Evolutionary conservation across 2,797 vertebrate species (phyloP).

Genomic region (Lithobates pipiens): DNA sequence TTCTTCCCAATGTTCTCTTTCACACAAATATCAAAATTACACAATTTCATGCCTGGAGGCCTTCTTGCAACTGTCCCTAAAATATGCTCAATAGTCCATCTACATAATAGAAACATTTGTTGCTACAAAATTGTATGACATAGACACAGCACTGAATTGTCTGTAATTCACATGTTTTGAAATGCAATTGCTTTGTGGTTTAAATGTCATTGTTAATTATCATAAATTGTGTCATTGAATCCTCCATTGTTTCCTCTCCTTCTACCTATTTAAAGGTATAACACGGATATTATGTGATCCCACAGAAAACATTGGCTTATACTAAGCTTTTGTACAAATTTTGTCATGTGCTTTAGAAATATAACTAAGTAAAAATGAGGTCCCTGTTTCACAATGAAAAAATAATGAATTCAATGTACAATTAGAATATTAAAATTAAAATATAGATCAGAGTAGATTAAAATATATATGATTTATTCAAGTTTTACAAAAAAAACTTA

Average conservation of each 20-base stretch:
- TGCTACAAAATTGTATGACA: conserved; percentile 24
- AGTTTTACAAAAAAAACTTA: no score
- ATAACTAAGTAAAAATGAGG: background rate
- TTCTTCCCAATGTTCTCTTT: conserved; percentile 62
- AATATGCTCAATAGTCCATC: conserved; percentile 25
- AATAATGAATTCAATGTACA: background rate
- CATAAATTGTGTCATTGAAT: background rate
- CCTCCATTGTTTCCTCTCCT: background rate
- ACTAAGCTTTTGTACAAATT: conserved; percentile 14
- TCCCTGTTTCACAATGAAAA: background rate
- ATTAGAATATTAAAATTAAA: no score
- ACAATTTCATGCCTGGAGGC: conserved; percentile 27
- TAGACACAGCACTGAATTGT: background rate
- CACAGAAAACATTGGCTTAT: conserved; percentile 1
- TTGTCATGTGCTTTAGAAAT: conserved; percentile 7
- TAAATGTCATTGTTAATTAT: background rate
- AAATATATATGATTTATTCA: no score
- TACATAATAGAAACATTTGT: conserved; percentile 43
- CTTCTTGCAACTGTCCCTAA: conserved; percentile 8
- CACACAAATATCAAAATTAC: conserved; percentile 62
- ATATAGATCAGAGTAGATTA: no score
- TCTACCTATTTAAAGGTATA: background rate
- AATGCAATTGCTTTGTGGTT: conserved; percentile 2
- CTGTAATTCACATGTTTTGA: conserved; percentile 3
- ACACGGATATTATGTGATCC: background rate